Percentiles rank a stretch among this genome's conserved stretches.
phyloP scores from a whole-genome alignment of 2,113 vertebrate genomes.

The Anolis carolinensis region DNA sequence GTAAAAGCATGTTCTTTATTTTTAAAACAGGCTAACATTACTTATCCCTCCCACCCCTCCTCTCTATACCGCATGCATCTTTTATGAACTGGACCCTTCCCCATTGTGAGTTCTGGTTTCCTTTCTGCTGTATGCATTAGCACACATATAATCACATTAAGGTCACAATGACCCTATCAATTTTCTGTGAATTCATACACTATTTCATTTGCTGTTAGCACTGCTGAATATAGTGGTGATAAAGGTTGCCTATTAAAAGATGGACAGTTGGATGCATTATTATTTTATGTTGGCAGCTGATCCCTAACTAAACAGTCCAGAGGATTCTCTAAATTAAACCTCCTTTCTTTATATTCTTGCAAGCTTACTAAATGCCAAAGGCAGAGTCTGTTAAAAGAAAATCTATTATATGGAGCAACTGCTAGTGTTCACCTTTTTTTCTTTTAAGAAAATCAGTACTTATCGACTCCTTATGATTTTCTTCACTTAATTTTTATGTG shows the following conservation, averaged over 20 bases:
- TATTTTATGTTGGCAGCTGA: constrained; percentile 76
- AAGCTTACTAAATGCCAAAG: constrained; percentile 72
- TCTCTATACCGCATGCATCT: constrained; percentile 65
- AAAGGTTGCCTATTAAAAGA: constrained; percentile 74
- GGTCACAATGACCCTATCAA: constrained; percentile 64
- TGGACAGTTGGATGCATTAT: constrained; percentile 73
- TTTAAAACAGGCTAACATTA: constrained; percentile 50
- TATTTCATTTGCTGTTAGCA: constrained; percentile 62
- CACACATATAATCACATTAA: constrained; percentile 75
- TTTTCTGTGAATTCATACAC: constrained; percentile 63
- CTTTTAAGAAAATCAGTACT: constrained; percentile 21
- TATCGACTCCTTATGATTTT: constrained; percentile 6
- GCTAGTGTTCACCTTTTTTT: constrained; percentile 44
- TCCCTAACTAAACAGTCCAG: constrained; percentile 69
- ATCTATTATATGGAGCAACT: constrained; percentile 45
- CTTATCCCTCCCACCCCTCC: constrained; percentile 28
- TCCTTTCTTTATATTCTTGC: constrained; percentile 64
- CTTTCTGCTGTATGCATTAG: constrained; percentile 67
- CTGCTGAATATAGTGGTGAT: constrained; percentile 59
- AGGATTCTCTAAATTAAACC: constrained; percentile 74
- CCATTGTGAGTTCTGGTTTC: constrained; percentile 62
- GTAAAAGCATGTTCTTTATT: constrained; percentile 54
- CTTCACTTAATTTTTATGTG: constrained; percentile 29
- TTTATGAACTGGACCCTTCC: constrained; percentile 68
- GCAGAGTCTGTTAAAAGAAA: constrained; percentile 46